Base-by-base conservation (phyloP, 2,113 vertebrate species). In the Pelobates fuscus region DNA sequence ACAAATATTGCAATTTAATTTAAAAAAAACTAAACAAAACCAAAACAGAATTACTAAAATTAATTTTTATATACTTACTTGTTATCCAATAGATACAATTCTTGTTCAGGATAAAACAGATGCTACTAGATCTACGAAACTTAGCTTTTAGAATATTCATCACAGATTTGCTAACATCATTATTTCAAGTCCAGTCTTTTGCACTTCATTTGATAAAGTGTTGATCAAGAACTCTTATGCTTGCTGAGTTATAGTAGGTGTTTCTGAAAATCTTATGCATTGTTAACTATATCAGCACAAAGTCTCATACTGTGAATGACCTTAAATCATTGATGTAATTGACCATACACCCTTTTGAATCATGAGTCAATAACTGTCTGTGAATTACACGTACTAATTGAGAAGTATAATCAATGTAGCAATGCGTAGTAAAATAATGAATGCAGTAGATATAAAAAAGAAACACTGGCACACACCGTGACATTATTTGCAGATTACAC, bases 241-340 rank as follows among this genome's bases (percentile, higher is more conserved):
- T n/a, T n/a, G n/a, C n/a, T n/a, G n/a, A n/a, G n/a, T n/a, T n/a
- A 55, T 60, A 65, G 23, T 25, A 73, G 44, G 60, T 55, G 55
- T 73, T 21, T 64, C 59, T 65, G 46, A 73, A 55, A 64, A 71
- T 49, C 58, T 62, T 62, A 57, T 20, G 57, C 52, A 69, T 69
- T 68, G 29, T 68, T 41, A 32, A n/a, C 41, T 15, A 27, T 37
- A 62, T 41, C 25, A 62, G 59, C 60, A 41, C 46, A 64, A 46
- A 44, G 18, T 55, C 27, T n/a, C 64, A 20, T 59, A 55, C 10
- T 37, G 23, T 37, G 14, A 55, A 8, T 73, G 46, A 49, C 71
- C 29, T 55, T 5, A 65, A 41, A 61, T 21, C 70, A 73, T 64
- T 64, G 64, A 73, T 64, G 49, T 73, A 65, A 73, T 55, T 73